These are phyloP conservation scores for Pseudomyrmex concolor DNA, from an alignment of 1,140 invertebrate species.

Conservation along the genomic window DNA sequence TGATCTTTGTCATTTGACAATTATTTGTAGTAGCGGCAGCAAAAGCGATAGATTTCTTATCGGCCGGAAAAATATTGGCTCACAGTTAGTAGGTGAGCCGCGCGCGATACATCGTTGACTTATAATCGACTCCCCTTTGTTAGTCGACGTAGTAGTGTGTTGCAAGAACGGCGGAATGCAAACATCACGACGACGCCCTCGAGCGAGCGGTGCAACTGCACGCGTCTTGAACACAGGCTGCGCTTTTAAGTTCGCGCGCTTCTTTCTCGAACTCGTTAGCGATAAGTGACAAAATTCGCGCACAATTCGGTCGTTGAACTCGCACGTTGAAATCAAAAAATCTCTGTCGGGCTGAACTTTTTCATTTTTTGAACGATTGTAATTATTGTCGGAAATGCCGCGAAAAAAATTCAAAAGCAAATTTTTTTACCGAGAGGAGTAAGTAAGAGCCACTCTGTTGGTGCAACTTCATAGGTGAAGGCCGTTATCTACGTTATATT, in stretches of 20 bases:
- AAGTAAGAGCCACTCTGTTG: too few relatives aligned
- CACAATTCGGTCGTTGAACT: background rate
- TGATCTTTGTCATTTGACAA: background rate
- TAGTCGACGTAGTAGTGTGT: slow-evolving; percentile 59
- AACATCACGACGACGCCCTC: slow-evolving; percentile 54
- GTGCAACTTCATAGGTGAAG: too few relatives aligned
- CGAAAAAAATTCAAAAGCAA: background rate
- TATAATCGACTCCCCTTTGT: slow-evolving; percentile 67
- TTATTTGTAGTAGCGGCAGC: background rate
- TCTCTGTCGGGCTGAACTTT: too few relatives aligned
- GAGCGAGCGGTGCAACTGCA: slow-evolving; percentile 39
- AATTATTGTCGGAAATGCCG: background rate
- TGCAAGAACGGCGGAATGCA: slow-evolving; percentile 71
- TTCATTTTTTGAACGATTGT: too few relatives aligned
- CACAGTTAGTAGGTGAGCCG: slow-evolving; percentile 33
- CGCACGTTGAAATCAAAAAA: too few relatives aligned
- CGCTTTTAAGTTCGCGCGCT: slow-evolving; percentile 20
- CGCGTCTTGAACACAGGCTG: background rate
- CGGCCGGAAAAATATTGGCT: slow-evolving; percentile 1
- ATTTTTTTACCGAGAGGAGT: too few relatives aligned
- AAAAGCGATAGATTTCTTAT: slow-evolving; percentile 24
- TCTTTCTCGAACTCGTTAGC: background rate
- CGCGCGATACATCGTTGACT: slow-evolving; percentile 60
- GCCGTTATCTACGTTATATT: background rate
- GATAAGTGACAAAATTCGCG: slow-evolving; percentile 21